Base-by-base conservation (phyloP, 2,888 invertebrate species). In the Opisthograptis luteolata region DNA sequence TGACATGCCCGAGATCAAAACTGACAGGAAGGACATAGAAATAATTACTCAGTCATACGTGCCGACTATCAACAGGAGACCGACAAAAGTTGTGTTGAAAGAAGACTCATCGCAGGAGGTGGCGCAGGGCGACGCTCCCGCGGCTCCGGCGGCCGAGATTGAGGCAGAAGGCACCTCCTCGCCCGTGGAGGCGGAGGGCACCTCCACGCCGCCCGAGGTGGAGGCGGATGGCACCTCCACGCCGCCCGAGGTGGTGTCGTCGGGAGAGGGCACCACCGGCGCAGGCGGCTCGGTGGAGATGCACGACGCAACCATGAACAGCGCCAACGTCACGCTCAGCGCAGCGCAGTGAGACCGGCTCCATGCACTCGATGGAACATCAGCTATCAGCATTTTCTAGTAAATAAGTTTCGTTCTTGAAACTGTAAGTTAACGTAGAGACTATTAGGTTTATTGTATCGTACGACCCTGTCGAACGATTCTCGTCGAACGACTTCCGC, bases 381-480 rank as follows among this genome's bases (percentile, higher is more conserved):
- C 87, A 82, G 77, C 79, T 80, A 73, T 79, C 74, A 84, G 87
- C 86, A 87, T 87, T 87, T 85, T 73, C 73, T 84, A 86, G 84
- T 69, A 64, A 81, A 73, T 85, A 86, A 76, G 87, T 87, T 87
- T 87, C 87, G 75, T 82, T 84, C 72, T 82, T 76, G 87, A 84
- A 87, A 85, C 86, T 81, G 62, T 84, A 82, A 84, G 79, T 84
- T 81, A 81, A 79, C 55, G 76, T 87, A 88, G 88, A 84, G 83
- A 81, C 82, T 87, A 84, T 75, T 88, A 87, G 80, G 64, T 77
- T 75, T 76, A 80, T 76, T 76, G 72, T 69, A 58, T 45, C 73
- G 69, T 69, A 72, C 56, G 64, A 65, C 66, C 70, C 68, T 62
- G 66, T 75, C 66, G 67, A 55, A 68, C 72, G 72, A 72, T 68